Conservation (phyloP, 1,140 invertebrate genomes). For the Megalopta genalis region DNA sequence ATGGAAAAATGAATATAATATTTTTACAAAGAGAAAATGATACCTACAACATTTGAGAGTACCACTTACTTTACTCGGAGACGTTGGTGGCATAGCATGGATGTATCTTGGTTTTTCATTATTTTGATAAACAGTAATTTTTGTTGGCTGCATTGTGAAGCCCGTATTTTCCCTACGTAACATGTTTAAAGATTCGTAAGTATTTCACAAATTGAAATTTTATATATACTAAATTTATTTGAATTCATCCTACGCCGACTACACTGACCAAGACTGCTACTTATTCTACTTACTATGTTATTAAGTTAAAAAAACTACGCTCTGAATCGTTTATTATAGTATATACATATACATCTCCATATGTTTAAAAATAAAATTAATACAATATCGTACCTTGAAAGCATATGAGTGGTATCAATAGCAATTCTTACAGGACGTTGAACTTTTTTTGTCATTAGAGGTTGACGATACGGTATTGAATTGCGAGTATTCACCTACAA, state of each 20-base stretch:
- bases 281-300: no score
- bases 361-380: no score
- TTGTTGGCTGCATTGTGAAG: neutral
- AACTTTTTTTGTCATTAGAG: neutral
- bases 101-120: constrained; percentile 33
- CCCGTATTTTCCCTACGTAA: constrained; percentile 2
- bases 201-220: neutral
- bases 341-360: no score
- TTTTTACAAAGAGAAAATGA: neutral
- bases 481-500: neutral
- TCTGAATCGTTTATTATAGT: no score
- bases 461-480: constrained; percentile 13
- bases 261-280: no score
- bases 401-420: constrained; percentile 20
- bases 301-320: no score
- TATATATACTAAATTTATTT: neutral
- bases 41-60: neutral
- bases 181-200: neutral
- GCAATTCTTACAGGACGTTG: neutral
- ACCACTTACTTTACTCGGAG: constrained; percentile 52
- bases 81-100: constrained; percentile 9
- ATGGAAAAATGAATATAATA: constrained; percentile 12
- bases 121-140: constrained; percentile 18
- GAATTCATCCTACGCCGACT: no score
- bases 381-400: constrained; percentile 23